Evolutionary conservation across 2,113 vertebrate genomes (phyloP).

Genomic region (Centrocercus urophasianus): DNA sequence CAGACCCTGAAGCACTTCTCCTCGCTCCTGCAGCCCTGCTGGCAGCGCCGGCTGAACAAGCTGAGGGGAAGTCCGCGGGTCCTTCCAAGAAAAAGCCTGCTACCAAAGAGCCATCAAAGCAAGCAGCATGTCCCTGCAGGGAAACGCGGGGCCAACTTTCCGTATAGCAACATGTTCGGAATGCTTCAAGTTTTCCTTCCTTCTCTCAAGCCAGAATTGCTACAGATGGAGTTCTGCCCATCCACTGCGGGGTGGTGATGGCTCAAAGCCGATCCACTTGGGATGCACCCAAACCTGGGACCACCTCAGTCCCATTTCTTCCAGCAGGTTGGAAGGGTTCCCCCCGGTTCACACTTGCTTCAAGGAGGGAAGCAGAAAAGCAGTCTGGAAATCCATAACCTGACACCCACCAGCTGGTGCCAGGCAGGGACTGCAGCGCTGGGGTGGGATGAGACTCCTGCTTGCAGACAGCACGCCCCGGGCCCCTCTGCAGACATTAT

Average conservation of each 20-base stretch:
- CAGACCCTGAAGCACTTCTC: constrained; percentile 63
- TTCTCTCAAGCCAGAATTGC: not conserved
- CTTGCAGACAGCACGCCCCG: not conserved
- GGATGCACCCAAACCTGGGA: not conserved
- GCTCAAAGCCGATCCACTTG: not conserved
- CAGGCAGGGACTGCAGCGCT: not conserved
- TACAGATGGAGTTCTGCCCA: not conserved
- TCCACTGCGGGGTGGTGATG: not conserved
- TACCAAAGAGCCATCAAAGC: constrained; percentile 41
- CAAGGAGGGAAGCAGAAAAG: no score
- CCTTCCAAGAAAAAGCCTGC: constrained; percentile 67
- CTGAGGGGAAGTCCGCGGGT: constrained; percentile 46
- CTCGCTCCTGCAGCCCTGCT: constrained; percentile 46
- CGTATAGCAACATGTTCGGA: not conserved
- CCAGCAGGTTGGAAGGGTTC: not conserved
- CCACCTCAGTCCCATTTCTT: not conserved
- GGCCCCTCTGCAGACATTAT: not conserved
- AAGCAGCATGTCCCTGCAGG: constrained; percentile 27
- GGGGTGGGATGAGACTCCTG: not conserved
- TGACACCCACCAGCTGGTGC: no score
- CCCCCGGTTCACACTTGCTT: no score
- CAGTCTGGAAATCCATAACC: no score
- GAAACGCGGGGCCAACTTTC: constrained; percentile 20
- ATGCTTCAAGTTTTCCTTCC: not conserved
- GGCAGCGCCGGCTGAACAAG: constrained; percentile 29